These are phyloP conservation scores for Tricholauxania praeusta DNA, from an alignment of 2,888 invertebrate genomes.

Conservation along the genomic window DNA sequence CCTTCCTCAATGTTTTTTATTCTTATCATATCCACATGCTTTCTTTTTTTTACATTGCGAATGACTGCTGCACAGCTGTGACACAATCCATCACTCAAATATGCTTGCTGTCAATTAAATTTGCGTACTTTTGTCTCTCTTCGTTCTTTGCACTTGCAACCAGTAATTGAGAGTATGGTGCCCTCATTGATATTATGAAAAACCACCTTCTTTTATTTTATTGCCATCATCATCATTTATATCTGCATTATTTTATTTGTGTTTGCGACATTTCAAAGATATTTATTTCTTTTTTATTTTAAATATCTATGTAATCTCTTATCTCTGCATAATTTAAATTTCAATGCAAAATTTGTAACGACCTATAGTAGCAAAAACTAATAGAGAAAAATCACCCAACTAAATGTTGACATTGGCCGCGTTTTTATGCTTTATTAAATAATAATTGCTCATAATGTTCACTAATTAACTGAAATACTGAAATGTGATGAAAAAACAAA, in stretches of 20 bases:
- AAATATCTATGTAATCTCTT: no score
- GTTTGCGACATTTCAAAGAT: no score
- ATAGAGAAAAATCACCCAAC: background rate
- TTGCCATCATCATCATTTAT: no score
- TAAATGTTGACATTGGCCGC: constrained; percentile 17
- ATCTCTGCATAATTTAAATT: no score
- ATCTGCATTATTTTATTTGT: no score
- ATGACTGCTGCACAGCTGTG: background rate
- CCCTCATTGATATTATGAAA: no score
- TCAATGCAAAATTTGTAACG: no score
- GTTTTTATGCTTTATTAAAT: background rate
- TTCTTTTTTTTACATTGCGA: background rate
- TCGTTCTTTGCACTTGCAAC: background rate
- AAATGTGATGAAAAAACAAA: background rate
- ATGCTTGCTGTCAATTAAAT: background rate
- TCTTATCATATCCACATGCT: background rate
- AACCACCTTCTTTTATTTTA: no score
- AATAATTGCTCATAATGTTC: constrained; percentile 6
- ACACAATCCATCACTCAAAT: background rate
- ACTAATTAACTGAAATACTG: background rate
- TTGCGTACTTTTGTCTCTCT: background rate
- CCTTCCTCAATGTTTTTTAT: background rate
- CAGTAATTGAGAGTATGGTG: no score
- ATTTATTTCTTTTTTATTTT: no score
- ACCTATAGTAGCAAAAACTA: background rate